Base-by-base conservation (phyloP, 2,797 vertebrate genomes). In the Tinamus major region DNA sequence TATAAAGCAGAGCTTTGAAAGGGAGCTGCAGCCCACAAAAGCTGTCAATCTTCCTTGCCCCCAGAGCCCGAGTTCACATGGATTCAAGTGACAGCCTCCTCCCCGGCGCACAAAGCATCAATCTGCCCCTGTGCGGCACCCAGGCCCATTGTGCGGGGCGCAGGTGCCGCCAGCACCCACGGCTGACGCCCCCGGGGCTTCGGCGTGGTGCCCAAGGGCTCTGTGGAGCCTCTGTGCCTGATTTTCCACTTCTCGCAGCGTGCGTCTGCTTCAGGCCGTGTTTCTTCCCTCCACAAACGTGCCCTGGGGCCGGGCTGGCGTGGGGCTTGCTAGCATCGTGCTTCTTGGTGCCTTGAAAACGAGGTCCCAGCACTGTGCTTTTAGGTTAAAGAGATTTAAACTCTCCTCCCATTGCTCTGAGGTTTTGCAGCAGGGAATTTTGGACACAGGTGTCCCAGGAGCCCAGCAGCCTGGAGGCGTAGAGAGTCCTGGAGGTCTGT, bases 111-210 rank as follows among this genome's bases (percentile, higher is more conserved):
- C 99, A 99, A 99, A 99, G 97, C 99, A 99, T 99, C 99, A 99
- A 99, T 99, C 99, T 99, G 99, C 99, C 99, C 98, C 98, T 98
- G 98, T 98, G 98, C 97, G 98, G 98, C 98, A 99, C 98, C 98
- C 98, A 98, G 96, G 98, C 98, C 98, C 98, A 98, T 99, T 99
- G 99, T 99, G 98, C 78, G 90, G 98, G 98, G 98, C 98, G 98
- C 99, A 99, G 99, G 99, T 99, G 99, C 98, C 99, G 98, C 97
- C 98, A 98, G 99, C 98, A 98, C 98, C 98, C 98, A 98, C 96
- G 98, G 98, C 98, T 96, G 97, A 98, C 98, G 97, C 98, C 98
- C 98, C 98, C 48, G 48, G 21, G 42, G 21, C 48, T 10, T 49
- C 21, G 48, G 48, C 48, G 6, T 21, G 11, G 24, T 49, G 48